A percentile compares a stretch with the other conserved stretches of the same genome.
Conservation (phyloP, 2,113 vertebrate species). For the Crotalus viridis region DNA sequence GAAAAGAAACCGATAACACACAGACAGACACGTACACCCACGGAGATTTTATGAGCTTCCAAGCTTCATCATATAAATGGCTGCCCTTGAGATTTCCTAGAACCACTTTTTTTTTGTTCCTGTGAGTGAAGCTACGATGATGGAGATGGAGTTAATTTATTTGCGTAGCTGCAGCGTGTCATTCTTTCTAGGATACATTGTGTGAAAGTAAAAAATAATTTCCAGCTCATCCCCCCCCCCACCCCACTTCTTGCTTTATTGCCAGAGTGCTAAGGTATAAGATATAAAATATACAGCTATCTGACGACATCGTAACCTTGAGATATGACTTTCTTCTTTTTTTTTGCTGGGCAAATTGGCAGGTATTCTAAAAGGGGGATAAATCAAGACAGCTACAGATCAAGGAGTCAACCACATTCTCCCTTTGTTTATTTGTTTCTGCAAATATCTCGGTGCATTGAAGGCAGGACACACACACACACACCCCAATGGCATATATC, state of each 20-base stretch:
- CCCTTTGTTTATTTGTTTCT: not conserved
- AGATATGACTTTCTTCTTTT: conserved; percentile 14
- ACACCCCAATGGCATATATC: not conserved
- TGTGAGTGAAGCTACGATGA: not conserved
- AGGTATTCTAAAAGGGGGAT: conserved; percentile 19
- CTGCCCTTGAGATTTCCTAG: not conserved
- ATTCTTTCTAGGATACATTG: conserved; percentile 6
- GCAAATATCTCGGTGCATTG: not conserved
- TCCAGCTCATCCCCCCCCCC: not conserved
- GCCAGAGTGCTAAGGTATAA: not conserved
- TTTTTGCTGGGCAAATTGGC: conserved; percentile 8
- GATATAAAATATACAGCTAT: conserved; percentile 23
- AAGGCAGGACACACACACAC: not conserved
- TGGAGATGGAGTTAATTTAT: conserved; percentile 12
- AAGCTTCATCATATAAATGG: not conserved
- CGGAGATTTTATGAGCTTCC: not conserved
- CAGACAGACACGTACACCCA: not conserved
- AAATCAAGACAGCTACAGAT: conserved; percentile 19
- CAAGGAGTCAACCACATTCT: not conserved
- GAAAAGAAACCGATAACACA: not conserved
- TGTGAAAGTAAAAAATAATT: conserved; percentile 27
- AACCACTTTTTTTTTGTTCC: not conserved
- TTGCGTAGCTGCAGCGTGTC: not conserved
- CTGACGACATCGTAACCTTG: conserved; percentile 33
- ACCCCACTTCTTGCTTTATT: not conserved